These are phyloP conservation scores for Pseudopleuronectes americanus DNA, from an alignment of 2,797 vertebrate species.

Conservation along the genomic window DNA sequence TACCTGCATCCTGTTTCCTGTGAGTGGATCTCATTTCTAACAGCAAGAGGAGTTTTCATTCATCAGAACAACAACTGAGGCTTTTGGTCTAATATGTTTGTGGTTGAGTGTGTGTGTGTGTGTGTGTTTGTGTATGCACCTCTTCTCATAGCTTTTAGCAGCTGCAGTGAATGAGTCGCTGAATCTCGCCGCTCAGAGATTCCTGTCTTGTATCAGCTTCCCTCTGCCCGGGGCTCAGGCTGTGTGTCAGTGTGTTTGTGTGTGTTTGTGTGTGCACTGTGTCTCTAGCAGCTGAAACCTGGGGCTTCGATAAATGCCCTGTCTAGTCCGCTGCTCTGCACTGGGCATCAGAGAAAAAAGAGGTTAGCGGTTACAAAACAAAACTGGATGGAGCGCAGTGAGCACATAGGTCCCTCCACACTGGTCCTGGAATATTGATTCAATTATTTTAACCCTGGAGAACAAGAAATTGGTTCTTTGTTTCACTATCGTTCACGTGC, in stretches of 20 bases:
- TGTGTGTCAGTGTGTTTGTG: conserved; percentile 2
- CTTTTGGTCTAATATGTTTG: conserved; percentile 24
- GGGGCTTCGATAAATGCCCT: conserved; percentile 38
- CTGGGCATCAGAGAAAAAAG: background rate
- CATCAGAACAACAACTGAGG: conserved; percentile 47
- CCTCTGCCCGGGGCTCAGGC: conserved; percentile 12
- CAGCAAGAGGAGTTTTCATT: conserved; percentile 40
- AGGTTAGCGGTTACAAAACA: conserved; percentile 55
- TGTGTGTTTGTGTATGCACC: conserved; percentile 11
- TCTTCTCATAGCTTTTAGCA: conserved; percentile 45
- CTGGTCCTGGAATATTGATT: conserved; percentile 32
- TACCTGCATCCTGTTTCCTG: conserved; percentile 9
- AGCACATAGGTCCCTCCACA: conserved; percentile 13
- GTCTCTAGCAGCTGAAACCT: conserved; percentile 44
- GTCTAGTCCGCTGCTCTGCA: conserved; percentile 21
- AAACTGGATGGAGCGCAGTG: conserved; percentile 21
- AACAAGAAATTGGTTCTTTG: conserved; percentile 13
- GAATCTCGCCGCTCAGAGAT: conserved; percentile 27
- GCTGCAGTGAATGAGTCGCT: conserved; percentile 57
- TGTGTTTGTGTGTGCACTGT: conserved; percentile 4
- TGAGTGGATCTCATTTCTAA: conserved; percentile 23
- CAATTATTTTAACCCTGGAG: conserved; percentile 22
- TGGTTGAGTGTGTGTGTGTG: conserved; percentile 18
- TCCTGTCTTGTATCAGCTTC: conserved; percentile 32
- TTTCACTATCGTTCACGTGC: background rate